These are phyloP conservation scores for Anhinga rufa DNA, from an alignment of 2,113 vertebrate genomes.

Conservation along the genomic window DNA sequence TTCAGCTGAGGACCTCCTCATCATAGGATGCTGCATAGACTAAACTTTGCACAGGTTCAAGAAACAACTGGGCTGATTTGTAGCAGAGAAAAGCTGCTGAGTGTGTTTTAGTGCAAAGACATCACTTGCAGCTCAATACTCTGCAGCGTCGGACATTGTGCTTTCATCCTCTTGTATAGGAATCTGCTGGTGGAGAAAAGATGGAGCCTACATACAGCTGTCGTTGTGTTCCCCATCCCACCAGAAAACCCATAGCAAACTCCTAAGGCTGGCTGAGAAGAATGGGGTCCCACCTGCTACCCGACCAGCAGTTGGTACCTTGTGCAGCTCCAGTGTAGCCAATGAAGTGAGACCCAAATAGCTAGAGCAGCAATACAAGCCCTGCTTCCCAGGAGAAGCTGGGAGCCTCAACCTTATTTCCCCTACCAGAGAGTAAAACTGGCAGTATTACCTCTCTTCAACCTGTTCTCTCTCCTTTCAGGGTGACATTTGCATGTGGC, in stretches of 20 bases:
- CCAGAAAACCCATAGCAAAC: background rate
- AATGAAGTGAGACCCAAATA: fast-evolving
- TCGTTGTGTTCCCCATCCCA: background rate
- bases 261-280: background rate
- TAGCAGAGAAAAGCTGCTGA: background rate
- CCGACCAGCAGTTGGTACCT: background rate
- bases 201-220: background rate
- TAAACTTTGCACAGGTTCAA: background rate
- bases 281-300: background rate
- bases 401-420: background rate
- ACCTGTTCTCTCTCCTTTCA: background rate
- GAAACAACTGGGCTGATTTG: background rate
- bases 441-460: background rate
- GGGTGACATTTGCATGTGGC: fast-evolving
- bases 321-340: background rate
- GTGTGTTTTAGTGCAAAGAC: background rate
- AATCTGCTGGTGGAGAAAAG: background rate
- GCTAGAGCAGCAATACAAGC: background rate
- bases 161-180: background rate
- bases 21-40: background rate
- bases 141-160: fast-evolving
- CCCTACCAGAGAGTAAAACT: background rate
- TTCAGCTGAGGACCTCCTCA: background rate
- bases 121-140: background rate
- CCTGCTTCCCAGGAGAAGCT: background rate